Base-by-base conservation (phyloP, 2,113 vertebrate genomes). In the Muntiacus reevesi region DNA sequence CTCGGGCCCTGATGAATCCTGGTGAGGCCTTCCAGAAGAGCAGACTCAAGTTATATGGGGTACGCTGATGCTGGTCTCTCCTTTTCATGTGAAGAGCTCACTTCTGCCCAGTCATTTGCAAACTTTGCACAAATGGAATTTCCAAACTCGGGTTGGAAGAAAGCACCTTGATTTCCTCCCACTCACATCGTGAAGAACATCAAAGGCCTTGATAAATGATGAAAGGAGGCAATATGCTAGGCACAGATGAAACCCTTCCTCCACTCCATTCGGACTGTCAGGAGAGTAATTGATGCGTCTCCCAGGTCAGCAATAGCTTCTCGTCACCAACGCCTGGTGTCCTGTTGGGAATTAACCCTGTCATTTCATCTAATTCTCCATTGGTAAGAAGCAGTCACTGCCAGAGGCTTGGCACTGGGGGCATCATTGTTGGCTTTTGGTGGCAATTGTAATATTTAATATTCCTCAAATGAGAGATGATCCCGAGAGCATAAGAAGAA, bases 401-500 rank as follows among this genome's bases (percentile, higher is more conserved):
- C 36, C 17, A 84, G 76, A 0, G 7, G 57, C 40, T 0, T 47
- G 84, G 98, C 78, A 74, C 47, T 2, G 3, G 76, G n/a, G 25
- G 59, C 33, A 10, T 79, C 71, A 82, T 71, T 59, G 86, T 47
- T n/a, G 81, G 87, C 7, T 50, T 36, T 84, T 91, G 71, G 89
- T 45, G 95, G 94, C 81, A 98, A 97, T 92, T 81, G n/a, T 5
- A 55, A 92, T 91, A 93, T 79, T 96, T 94, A 97, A 95, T 95
- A 91, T 76, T 54, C 40, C 36, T 36, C 71, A 71, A 64, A 85
- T 33, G 33, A 36, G 52, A 57, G 21, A 87, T 27, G 21, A 33
- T 93, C 19, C 60, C 93, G 64, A 43, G 67, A 87, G 52, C 30
- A 16, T 0, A 23, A 86, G 47, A 90, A 47, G 33, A 25, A 89